Base-by-base conservation (phyloP, 2,888 invertebrate genomes). In the Drosophila barbarae region DNA sequence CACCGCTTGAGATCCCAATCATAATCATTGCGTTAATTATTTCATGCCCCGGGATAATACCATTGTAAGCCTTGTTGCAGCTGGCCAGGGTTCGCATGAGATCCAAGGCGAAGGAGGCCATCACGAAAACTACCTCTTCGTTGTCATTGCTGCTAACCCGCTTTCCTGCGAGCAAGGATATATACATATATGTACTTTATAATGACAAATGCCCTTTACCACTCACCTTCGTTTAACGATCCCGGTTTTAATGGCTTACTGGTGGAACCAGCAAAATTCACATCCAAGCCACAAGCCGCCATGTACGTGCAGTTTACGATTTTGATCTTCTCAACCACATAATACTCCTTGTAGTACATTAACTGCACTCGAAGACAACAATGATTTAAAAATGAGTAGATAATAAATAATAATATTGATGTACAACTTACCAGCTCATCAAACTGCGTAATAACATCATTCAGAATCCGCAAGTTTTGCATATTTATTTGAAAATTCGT, bases 301-400 rank as follows among this genome's bases (percentile, higher is more conserved):
- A 98, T 98, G 86, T 98, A 98, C 0, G 98, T 98, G 92, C 96
- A 96, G 58, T 97, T 97, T 23, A 98, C 97, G 55, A 98, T 94
- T 91, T 98, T 98, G 28, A 98, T 98, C 90, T 98, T 98, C 88
- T 98, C 98, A 5, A 98, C 94, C 81, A 93, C 92, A 52, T 91
- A 90, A 52, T 93, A 90, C 0, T 90, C 85, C 5, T 71, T 85
- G 35, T 92, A 91, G 3, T 90, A 89, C 23, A 93, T 92, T 13
- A 96, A 90, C 56, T 96, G 87, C 0, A 18, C 2, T 1, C 12
- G 3, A 35, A 1, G 8, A 30, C 1, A n/a, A 5, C 8, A 8
- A 26, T 6, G 5, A 7, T 7, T 8, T 6, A 2, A 7, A 5
- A 41, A 12, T 12, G 4, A 23, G 1, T 9, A n/a, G 23, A n/a